Evolutionary conservation across 2,113 vertebrate genomes (phyloP).

Genomic region (Struthio camelus): DNA sequence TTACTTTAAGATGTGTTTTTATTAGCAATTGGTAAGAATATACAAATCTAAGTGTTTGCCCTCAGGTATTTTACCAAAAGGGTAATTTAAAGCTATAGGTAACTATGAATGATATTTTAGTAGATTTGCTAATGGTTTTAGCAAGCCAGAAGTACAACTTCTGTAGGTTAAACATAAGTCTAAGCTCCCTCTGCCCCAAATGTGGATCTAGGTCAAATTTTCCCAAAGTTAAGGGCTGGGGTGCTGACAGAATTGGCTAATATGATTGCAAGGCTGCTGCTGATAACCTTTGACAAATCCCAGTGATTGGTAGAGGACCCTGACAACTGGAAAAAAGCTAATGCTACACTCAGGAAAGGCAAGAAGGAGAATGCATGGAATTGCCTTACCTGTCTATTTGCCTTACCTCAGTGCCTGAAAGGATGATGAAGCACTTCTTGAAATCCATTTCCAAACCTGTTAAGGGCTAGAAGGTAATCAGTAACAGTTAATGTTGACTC

Average conservation of each 20-base stretch:
- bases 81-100: neutral
- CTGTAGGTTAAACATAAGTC: neutral
- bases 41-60: neutral
- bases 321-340: too few relatives aligned
- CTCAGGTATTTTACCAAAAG: neutral
- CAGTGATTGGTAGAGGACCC: neutral
- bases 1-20: neutral
- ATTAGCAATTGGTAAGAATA: neutral
- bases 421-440: too few relatives aligned
- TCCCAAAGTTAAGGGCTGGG: too few relatives aligned
- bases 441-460: too few relatives aligned
- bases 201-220: neutral
- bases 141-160: neutral
- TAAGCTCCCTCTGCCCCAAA: neutral
- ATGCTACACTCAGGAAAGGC: too few relatives aligned
- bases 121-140: neutral
- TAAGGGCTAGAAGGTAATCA: too few relatives aligned
- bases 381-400: too few relatives aligned
- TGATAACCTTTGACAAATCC: neutral
- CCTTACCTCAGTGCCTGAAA: too few relatives aligned
- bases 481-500: too few relatives aligned
- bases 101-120: neutral
- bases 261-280: neutral
- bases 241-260: too few relatives aligned
- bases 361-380: too few relatives aligned